phyloP scores from a whole-genome alignment of 2,113 vertebrate species.

The Romanogobio albipinnatus region DNA sequence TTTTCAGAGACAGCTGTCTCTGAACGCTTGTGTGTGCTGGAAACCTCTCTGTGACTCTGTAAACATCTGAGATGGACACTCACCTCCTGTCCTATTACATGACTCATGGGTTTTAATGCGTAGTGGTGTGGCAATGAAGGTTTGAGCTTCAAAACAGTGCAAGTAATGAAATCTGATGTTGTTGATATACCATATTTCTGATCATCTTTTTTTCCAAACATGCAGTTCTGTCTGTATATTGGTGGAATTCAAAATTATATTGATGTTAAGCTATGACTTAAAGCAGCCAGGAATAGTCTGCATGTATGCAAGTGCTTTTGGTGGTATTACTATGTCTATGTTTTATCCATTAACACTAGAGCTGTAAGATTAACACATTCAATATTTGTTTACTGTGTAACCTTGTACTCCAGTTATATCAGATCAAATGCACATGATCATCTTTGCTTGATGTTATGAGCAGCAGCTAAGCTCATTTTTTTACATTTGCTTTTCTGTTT shows the following conservation, averaged over 20 bases:
- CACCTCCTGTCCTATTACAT: background rate
- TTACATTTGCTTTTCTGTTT: too few species aligned
- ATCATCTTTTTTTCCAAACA: background rate
- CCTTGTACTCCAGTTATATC: too few species aligned
- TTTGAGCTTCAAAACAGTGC: background rate
- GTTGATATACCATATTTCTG: background rate
- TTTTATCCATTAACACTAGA: background rate
- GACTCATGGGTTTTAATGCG: background rate
- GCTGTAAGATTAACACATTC: background rate
- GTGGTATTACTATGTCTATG: background rate
- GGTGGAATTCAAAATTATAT: background rate
- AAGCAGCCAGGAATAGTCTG: too few species aligned
- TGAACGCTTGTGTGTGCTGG: background rate
- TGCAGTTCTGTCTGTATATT: background rate
- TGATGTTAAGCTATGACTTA: too few species aligned
- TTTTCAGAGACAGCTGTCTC: conserved; percentile 9
- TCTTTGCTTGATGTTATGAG: too few species aligned
- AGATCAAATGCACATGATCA: too few species aligned
- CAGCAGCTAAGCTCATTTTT: too few species aligned
- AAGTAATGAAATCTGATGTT: background rate
- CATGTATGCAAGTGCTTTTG: background rate
- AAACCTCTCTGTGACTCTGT: conserved; percentile 16
- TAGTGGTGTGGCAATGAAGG: background rate
- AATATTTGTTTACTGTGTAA: too few species aligned
- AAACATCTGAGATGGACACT: conserved; percentile 18